A percentile compares a stretch with the other conserved stretches of the same genome.
Evolutionary conservation across 2,888 invertebrate species (phyloP).

Genomic region (Drosophila emarginata): DNA sequence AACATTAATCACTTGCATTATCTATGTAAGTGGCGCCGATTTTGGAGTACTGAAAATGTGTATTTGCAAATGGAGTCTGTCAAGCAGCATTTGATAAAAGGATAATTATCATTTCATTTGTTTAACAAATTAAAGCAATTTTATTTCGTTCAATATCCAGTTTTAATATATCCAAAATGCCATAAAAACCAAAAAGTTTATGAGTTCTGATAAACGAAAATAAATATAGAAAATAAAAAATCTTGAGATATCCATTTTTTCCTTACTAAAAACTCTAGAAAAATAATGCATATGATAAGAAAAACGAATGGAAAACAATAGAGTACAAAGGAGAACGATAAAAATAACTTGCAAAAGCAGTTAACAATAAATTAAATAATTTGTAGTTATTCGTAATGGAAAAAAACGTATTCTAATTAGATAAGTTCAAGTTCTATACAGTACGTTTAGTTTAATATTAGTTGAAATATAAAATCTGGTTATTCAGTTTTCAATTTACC

Average conservation of each 20-base stretch:
- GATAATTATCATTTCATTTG: conserved; percentile 51
- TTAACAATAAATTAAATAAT: background rate
- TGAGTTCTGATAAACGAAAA: background rate
- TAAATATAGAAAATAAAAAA: background rate
- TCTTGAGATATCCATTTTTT: background rate
- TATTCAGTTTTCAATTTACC: background rate
- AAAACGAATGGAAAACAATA: background rate
- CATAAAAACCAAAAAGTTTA: background rate
- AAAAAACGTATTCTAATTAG: no score
- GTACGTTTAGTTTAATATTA: no score
- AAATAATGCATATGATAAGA: no score
- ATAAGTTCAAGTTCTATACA: no score
- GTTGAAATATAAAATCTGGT: no score
- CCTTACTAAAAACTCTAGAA: no score
- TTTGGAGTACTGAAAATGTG: conserved; percentile 25
- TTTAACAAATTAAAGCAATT: conserved; percentile 39
- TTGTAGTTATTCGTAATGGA: no score
- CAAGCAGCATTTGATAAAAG: conserved; percentile 47
- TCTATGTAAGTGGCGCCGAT: conserved; percentile 50
- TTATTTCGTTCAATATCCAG: background rate
- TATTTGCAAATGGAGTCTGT: conserved; percentile 29
- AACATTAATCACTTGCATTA: conserved; percentile 62
- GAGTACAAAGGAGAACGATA: background rate
- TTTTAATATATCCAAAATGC: background rate
- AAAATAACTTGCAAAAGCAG: background rate